phyloP scores from a whole-genome alignment of 2,888 invertebrate species.

The Cantharis lateralis region DNA sequence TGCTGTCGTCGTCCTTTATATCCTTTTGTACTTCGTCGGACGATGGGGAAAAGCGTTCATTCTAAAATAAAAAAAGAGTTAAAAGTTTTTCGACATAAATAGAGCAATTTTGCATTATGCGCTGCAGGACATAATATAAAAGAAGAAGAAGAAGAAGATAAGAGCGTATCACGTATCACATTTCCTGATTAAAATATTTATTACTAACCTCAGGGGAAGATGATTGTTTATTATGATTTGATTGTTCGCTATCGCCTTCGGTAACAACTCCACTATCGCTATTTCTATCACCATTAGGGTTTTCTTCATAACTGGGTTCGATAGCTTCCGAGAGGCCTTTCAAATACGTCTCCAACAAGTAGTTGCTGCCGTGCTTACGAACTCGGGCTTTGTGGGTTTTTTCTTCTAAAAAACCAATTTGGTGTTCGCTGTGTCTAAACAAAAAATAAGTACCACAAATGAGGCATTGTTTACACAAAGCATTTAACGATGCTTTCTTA shows the following conservation, averaged over 20 bases:
- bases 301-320: slow-evolving; percentile 49
- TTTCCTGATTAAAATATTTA: not conserved
- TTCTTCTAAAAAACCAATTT: slow-evolving; percentile 79
- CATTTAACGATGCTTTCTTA: not conserved
- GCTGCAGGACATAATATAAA: not conserved
- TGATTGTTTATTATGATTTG: slow-evolving; percentile 47
- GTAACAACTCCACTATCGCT: slow-evolving; percentile 73
- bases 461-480: not conserved
- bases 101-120: not conserved
- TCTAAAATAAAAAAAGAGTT: slow-evolving; percentile 12
- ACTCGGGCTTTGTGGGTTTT: slow-evolving; percentile 75
- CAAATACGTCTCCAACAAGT: slow-evolving; percentile 77
- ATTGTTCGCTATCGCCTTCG: slow-evolving; percentile 64
- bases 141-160: not conserved
- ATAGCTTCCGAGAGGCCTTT: slow-evolving; percentile 60
- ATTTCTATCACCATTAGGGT: slow-evolving; percentile 64
- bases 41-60: slow-evolving; percentile 52
- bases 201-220: slow-evolving; percentile 45
- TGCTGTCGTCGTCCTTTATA: slow-evolving; percentile 50
- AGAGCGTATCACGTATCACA: not conserved
- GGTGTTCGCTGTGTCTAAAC: slow-evolving; percentile 63
- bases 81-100: too few species aligned
- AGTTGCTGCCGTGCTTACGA: slow-evolving; percentile 78
- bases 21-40: slow-evolving; percentile 51
- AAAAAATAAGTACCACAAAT: not conserved